A percentile compares a stretch with the other conserved stretches of the same genome.
phyloP scores from a whole-genome alignment of 1,140 invertebrate species.

The Ooceraea biroi region DNA sequence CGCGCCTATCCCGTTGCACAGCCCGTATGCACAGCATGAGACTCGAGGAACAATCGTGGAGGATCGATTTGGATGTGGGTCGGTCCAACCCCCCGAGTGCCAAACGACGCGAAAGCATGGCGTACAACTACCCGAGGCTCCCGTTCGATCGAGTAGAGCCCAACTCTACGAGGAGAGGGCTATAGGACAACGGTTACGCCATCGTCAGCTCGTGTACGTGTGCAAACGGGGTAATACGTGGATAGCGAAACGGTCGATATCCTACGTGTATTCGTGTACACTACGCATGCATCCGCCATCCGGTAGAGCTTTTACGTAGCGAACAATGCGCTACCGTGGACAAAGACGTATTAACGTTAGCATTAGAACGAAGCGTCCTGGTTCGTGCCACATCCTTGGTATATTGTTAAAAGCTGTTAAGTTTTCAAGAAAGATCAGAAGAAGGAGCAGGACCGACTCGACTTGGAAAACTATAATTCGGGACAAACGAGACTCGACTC shows the following conservation, averaged over 20 bases:
- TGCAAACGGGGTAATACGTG: slow-evolving; percentile 25
- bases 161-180: slow-evolving; percentile 2
- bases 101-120: slow-evolving; percentile 59
- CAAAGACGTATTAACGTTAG: slow-evolving; percentile 72
- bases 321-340: slow-evolving; percentile 66
- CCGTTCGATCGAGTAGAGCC: slow-evolving; percentile 25
- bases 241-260: slow-evolving; percentile 72
- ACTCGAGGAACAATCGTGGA: slow-evolving; percentile 18
- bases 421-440: not conserved
- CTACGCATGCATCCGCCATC: slow-evolving; percentile 60
- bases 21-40: not conserved
- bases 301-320: slow-evolving; percentile 70
- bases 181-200: slow-evolving; percentile 26
- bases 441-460: not conserved
- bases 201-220: slow-evolving; percentile 3
- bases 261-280: slow-evolving; percentile 57
- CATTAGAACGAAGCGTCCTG: slow-evolving; percentile 1
- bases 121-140: not conserved
- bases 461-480: not conserved
- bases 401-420: not conserved
- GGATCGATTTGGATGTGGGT: slow-evolving; percentile 64
- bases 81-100: slow-evolving; percentile 12
- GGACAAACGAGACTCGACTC: not conserved
- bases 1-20: slow-evolving; percentile 7
- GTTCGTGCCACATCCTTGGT: not conserved